Evolutionary conservation across 2,888 invertebrate species (phyloP).

Genomic region (Aricia artaxerxes): DNA sequence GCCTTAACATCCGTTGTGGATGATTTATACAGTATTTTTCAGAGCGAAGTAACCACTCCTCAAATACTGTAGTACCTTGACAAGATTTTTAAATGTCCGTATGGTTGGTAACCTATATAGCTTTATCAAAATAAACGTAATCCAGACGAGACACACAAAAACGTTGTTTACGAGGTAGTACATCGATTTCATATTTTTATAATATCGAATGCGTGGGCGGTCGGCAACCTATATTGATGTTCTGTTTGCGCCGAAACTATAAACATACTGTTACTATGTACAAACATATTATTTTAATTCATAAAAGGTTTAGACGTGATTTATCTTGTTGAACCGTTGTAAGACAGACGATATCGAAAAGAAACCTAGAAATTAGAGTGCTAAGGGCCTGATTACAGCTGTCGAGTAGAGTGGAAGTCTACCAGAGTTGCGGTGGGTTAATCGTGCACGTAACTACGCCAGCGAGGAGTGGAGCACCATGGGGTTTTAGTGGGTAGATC

Average conservation of each 20-base stretch:
- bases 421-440: too few species aligned
- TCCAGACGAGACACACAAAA: neutral
- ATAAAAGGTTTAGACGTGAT: neutral
- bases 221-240: neutral
- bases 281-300: neutral
- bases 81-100: too few species aligned
- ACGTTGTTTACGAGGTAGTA: neutral
- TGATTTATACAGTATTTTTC: too few species aligned
- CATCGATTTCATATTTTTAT: constrained; percentile 11
- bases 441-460: too few species aligned
- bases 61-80: too few species aligned
- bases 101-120: too few species aligned
- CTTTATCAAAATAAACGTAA: neutral
- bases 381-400: too few species aligned
- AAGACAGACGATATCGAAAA: neutral
- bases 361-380: neutral
- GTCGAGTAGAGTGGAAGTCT: too few species aligned
- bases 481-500: too few species aligned
- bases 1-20: too few species aligned
- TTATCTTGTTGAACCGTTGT: neutral
- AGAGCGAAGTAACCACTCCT: too few species aligned
- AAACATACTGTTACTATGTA: neutral
- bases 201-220: neutral
- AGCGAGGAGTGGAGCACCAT: too few species aligned
- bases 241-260: neutral